A percentile compares a stretch with the other conserved stretches of the same genome.
These are phyloP conservation scores for Catharus ustulatus DNA, from an alignment of 2,797 vertebrate species.

Conservation along the genomic window DNA sequence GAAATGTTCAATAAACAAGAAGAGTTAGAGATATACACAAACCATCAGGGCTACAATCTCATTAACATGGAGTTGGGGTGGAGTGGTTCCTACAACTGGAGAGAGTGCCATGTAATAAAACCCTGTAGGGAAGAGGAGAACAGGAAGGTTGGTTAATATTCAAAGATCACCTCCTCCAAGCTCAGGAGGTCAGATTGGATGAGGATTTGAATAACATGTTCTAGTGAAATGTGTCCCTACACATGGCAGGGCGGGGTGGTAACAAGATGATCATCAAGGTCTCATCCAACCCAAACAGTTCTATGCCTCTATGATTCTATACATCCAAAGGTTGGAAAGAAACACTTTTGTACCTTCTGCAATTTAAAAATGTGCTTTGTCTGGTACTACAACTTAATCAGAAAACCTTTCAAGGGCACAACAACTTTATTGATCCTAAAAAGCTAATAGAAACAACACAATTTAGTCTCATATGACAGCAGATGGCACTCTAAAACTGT, in stretches of 20 bases:
- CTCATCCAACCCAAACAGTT: background rate
- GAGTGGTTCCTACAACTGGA: background rate
- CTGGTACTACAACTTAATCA: background rate
- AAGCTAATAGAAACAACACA: background rate
- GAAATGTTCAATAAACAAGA: background rate
- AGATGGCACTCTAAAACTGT: conserved; percentile 52
- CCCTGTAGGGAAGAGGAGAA: background rate
- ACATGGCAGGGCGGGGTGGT: too few relatives aligned
- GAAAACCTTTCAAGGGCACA: background rate
- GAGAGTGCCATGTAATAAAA: background rate
- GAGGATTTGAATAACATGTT: background rate
- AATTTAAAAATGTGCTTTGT: background rate
- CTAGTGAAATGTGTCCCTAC: background rate
- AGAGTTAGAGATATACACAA: background rate
- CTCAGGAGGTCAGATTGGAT: background rate
- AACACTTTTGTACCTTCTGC: fast-evolving
- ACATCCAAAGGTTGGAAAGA: background rate
- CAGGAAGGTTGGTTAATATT: background rate
- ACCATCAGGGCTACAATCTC: background rate
- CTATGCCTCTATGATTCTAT: background rate
- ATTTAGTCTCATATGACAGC: background rate
- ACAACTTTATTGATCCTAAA: background rate
- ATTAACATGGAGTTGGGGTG: background rate
- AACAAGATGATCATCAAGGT: background rate
- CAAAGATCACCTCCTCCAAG: background rate